A percentile compares a stretch with the other conserved stretches of the same genome.
Evolutionary conservation across 2,113 vertebrate genomes (phyloP).

Genomic region (Paralichthys olivaceus): DNA sequence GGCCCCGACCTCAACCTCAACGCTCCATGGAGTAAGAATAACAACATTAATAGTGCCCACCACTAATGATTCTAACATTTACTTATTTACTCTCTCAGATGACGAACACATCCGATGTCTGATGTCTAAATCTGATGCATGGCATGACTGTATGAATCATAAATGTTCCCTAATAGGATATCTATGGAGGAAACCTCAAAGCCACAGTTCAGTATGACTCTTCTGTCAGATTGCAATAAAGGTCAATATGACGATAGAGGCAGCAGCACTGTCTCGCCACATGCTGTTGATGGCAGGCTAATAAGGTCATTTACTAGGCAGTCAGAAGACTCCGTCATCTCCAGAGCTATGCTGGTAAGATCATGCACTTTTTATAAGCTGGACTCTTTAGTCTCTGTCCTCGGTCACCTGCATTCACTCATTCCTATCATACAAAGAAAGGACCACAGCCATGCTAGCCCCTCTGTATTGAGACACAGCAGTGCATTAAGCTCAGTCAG

Average conservation of each 20-base stretch:
- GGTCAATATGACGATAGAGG: constrained; percentile 36
- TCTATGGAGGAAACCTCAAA: constrained; percentile 67
- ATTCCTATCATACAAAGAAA: constrained; percentile 2
- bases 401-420: constrained; percentile 24
- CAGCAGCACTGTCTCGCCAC: constrained; percentile 41
- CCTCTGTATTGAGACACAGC: background rate
- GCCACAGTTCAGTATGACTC: constrained; percentile 50
- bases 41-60: constrained; percentile 69
- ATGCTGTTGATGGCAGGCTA: constrained; percentile 48
- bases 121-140: constrained; percentile 64
- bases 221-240: constrained; percentile 36
- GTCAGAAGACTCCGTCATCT: constrained; percentile 51
- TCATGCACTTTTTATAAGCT: constrained; percentile 56
- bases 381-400: constrained; percentile 20
- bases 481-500: background rate
- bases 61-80: constrained; percentile 71
- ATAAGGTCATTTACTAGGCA: constrained; percentile 47
- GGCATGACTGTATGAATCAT: constrained; percentile 63
- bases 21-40: constrained; percentile 59
- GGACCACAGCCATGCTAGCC: background rate
- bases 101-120: constrained; percentile 61
- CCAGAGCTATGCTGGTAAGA: constrained; percentile 39
- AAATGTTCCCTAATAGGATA: constrained; percentile 68
- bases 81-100: constrained; percentile 57
- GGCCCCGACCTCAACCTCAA: constrained; percentile 61